Conservation (phyloP, 2,888 invertebrate species). For the Epistrophe eligans region DNA sequence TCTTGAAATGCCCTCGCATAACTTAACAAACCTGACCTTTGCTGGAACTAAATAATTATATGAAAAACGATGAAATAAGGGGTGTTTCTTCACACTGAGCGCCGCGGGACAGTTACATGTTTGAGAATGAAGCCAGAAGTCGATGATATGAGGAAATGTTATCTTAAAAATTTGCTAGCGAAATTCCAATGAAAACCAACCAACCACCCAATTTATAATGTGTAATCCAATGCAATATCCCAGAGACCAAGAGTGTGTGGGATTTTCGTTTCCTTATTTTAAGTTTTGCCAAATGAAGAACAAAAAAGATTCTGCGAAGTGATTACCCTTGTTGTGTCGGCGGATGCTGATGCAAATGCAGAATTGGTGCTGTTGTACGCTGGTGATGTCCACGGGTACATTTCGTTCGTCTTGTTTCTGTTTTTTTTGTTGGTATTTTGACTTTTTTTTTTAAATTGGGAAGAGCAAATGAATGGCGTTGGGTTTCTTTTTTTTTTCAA, state of each 20-base stretch:
- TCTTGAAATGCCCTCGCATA: conserved; percentile 69
- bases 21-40: conserved; percentile 39
- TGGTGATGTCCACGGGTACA: conserved; percentile 83
- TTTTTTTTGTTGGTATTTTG: conserved; percentile 1
- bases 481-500: conserved; percentile 40
- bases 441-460: conserved; percentile 30
- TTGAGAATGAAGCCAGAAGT: conserved; percentile 6
- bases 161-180: background rate
- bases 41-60: conserved; percentile 15
- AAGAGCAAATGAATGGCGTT: conserved; percentile 58
- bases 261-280: conserved; percentile 22
- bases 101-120: conserved; percentile 14
- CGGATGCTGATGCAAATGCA: conserved; percentile 33
- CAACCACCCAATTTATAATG: conserved; percentile 46
- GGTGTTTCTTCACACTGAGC: conserved; percentile 57
- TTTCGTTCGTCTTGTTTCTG: conserved; percentile 61
- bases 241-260: conserved; percentile 34
- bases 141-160: conserved; percentile 25
- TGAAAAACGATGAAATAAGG: conserved; percentile 20
- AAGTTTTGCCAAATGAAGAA: conserved; percentile 12
- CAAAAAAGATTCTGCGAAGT: conserved; percentile 47
- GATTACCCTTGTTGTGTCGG: conserved; percentile 70
- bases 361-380: conserved; percentile 79
- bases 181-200: conserved; percentile 21
- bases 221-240: conserved; percentile 20